Evolutionary conservation across 2,797 vertebrate genomes (phyloP).

Genomic region (Enteromius trimaculatus): DNA sequence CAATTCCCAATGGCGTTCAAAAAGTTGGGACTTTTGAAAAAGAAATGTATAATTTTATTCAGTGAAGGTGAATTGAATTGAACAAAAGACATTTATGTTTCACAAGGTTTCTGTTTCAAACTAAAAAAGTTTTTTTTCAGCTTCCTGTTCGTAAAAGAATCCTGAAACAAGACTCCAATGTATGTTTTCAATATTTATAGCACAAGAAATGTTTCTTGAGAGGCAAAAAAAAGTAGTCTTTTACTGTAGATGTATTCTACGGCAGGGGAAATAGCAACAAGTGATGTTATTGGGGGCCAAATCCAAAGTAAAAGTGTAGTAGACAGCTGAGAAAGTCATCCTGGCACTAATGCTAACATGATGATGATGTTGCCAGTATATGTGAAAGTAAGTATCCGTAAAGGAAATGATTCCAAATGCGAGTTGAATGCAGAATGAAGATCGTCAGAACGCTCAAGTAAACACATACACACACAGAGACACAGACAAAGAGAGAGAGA

Average conservation of each 20-base stretch:
- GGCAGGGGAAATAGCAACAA: neutral
- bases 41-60: neutral
- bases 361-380: constrained; percentile 25
- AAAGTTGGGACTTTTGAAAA: neutral
- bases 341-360: neutral
- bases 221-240: too few species aligned
- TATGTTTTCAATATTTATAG: neutral
- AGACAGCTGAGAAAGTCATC: constrained; percentile 7
- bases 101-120: neutral
- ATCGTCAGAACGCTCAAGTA: neutral
- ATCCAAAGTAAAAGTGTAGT: neutral
- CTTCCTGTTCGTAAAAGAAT: neutral
- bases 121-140: neutral
- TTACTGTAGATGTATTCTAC: neutral
- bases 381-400: constrained; percentile 32
- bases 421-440: constrained; percentile 17
- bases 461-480: neutral
- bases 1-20: neutral
- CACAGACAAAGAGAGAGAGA: neutral
- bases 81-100: constrained; percentile 1
- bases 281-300: neutral
- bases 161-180: too few species aligned
- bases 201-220: neutral
- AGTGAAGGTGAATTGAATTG: neutral
- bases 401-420: constrained; percentile 27